phyloP scores from a whole-genome alignment of 2,113 vertebrate species.

The Neoarius graeffei region DNA sequence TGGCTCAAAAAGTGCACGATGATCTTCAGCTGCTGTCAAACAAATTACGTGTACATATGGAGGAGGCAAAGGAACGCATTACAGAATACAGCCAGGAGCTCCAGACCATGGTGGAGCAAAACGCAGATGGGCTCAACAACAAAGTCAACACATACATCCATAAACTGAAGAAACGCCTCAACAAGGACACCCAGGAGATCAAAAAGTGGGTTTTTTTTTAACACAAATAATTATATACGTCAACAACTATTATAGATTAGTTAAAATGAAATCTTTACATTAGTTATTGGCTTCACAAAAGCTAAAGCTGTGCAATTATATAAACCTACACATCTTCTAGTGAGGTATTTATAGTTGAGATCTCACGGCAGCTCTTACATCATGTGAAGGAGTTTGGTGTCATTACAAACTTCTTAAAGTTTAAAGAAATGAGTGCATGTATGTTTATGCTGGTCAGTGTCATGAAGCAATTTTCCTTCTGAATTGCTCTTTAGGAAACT shows the following conservation, averaged over 20 bases:
- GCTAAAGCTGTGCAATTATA: background rate
- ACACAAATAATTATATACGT: background rate
- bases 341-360: background rate
- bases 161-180: constrained; percentile 77
- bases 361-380: background rate
- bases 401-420: background rate
- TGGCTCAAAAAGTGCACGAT: constrained; percentile 39
- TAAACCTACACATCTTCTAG: no score
- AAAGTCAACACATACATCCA: constrained; percentile 62
- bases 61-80: constrained; percentile 58
- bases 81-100: constrained; percentile 68
- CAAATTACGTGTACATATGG: constrained; percentile 66
- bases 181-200: constrained; percentile 72
- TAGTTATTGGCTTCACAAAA: background rate
- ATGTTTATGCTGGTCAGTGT: background rate
- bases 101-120: constrained; percentile 71
- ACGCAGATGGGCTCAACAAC: constrained; percentile 60
- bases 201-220: constrained; percentile 60
- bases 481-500: constrained; percentile 57
- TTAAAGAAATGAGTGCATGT: background rate
- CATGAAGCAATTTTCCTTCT: background rate
- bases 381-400: background rate
- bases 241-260: background rate
- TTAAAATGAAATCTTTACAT: background rate
- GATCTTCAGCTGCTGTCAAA: constrained; percentile 63